Evolutionary conservation across 1,140 invertebrate species (phyloP).

Genomic region (Drusus annulatus): DNA sequence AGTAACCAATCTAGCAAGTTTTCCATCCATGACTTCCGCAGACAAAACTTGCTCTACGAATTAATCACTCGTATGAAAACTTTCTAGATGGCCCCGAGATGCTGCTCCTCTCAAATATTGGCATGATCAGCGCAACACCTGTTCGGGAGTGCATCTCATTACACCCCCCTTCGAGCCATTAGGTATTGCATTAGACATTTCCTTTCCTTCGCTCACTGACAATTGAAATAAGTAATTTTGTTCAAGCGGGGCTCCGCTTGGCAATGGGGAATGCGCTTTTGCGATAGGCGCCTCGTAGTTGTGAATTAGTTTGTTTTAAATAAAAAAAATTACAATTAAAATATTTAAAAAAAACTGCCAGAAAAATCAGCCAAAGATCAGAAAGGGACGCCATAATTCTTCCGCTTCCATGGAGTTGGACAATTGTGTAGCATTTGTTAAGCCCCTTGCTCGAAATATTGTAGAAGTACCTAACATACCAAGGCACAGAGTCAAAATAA

Average conservation of each 20-base stretch:
- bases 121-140: slow-evolving; percentile 33
- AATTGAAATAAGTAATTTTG: slow-evolving; percentile 41
- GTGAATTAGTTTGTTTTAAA: background rate
- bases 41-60: slow-evolving; percentile 1
- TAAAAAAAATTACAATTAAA: too few relatives aligned
- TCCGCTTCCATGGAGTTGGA: too few relatives aligned
- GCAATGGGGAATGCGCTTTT: background rate
- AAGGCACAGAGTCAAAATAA: too few relatives aligned
- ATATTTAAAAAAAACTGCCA: too few relatives aligned
- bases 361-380: too few relatives aligned
- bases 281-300: background rate
- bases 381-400: too few relatives aligned
- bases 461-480: too few relatives aligned
- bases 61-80: slow-evolving; percentile 22
- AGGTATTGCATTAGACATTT: slow-evolving; percentile 41
- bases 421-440: too few relatives aligned
- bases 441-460: too few relatives aligned
- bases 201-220: slow-evolving; percentile 29
- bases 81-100: slow-evolving; percentile 13
- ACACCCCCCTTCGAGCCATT: slow-evolving; percentile 32
- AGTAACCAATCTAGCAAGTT: too few relatives aligned
- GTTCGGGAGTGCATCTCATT: slow-evolving; percentile 50
- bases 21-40: background rate
- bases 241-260: background rate
- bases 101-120: slow-evolving; percentile 25